Conservation (phyloP, 1,140 invertebrate species). For the Telenomus remus region DNA sequence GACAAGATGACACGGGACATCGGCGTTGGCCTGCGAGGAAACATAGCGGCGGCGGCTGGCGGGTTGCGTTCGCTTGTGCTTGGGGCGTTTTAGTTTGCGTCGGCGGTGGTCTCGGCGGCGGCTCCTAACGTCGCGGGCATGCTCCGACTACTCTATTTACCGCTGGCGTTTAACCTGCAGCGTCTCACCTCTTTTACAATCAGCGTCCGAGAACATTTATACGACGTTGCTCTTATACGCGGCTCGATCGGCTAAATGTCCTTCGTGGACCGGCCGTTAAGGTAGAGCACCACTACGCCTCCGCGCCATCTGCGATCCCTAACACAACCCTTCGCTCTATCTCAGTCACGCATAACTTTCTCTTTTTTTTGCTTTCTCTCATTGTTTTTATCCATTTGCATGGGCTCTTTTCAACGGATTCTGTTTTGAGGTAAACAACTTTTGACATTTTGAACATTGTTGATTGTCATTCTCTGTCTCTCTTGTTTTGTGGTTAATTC, state of each 20-base stretch:
- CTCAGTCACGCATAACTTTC: background rate
- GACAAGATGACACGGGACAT: conserved; percentile 54
- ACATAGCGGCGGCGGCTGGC: conserved; percentile 61
- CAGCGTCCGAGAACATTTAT: conserved; percentile 29
- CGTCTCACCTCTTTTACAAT: conserved; percentile 12
- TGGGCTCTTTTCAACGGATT: too few relatives aligned
- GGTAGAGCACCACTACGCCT: conserved; percentile 16
- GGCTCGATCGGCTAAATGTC: conserved; percentile 35
- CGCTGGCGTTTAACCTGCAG: conserved; percentile 23
- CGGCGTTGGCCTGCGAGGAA: conserved; percentile 58
- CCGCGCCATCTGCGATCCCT: conserved; percentile 11
- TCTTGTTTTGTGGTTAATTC: too few relatives aligned
- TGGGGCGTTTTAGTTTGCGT: conserved; percentile 10
- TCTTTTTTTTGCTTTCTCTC: too few relatives aligned
- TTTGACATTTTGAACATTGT: too few relatives aligned
- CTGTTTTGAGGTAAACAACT: too few relatives aligned
- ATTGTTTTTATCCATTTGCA: too few relatives aligned
- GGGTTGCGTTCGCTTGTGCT: conserved; percentile 2
- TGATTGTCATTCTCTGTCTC: too few relatives aligned
- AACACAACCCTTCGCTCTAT: background rate
- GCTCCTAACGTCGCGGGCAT: conserved; percentile 21
- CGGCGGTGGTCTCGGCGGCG: background rate
- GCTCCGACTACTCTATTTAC: conserved; percentile 18
- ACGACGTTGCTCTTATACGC: background rate
- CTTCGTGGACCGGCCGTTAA: conserved; percentile 17